Conservation (phyloP, 2,797 vertebrate genomes). For the Trachops cirrhosus region DNA sequence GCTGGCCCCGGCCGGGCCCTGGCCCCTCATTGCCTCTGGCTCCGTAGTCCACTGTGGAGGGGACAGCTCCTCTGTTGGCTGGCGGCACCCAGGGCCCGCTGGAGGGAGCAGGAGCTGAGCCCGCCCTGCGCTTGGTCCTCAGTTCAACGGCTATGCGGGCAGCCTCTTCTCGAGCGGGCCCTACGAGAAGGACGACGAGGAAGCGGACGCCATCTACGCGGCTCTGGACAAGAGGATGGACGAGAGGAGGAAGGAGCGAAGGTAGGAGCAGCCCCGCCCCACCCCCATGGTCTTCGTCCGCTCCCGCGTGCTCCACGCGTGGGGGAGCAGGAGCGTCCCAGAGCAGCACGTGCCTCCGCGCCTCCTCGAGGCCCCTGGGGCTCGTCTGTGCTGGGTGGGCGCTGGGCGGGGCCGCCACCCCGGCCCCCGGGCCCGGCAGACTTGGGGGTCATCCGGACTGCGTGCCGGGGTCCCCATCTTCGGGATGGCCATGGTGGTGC, state of each 20-base stretch:
- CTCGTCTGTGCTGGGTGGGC: not conserved
- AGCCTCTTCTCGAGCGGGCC: conserved; percentile 98
- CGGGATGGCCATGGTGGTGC: not conserved
- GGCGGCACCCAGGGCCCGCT: no score
- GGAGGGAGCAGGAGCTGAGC: not conserved
- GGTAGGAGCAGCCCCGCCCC: conserved; percentile 79
- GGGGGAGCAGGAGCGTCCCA: not conserved
- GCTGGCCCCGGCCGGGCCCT: no score
- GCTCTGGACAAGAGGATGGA: conserved; percentile 99
- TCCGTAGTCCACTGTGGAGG: not conserved
- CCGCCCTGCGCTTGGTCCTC: not conserved
- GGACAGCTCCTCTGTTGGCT: no score
- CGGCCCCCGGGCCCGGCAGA: not conserved
- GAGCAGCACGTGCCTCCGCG: not conserved
- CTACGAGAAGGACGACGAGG: conserved; percentile 98
- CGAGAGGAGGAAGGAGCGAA: conserved; percentile 96
- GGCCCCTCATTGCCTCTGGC: rapidly evolving
- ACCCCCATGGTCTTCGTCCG: not conserved
- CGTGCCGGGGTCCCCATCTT: not conserved
- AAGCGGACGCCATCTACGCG: conserved; percentile 97
- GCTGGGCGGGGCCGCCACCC: not conserved
- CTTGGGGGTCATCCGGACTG: not conserved
- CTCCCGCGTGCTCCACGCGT: not conserved
- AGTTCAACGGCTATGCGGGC: conserved; percentile 99
- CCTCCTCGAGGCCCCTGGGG: not conserved